Percentiles rank a stretch among this genome's conserved stretches.
phyloP scores from a whole-genome alignment of 2,888 invertebrate genomes.

The Thera britannica region DNA sequence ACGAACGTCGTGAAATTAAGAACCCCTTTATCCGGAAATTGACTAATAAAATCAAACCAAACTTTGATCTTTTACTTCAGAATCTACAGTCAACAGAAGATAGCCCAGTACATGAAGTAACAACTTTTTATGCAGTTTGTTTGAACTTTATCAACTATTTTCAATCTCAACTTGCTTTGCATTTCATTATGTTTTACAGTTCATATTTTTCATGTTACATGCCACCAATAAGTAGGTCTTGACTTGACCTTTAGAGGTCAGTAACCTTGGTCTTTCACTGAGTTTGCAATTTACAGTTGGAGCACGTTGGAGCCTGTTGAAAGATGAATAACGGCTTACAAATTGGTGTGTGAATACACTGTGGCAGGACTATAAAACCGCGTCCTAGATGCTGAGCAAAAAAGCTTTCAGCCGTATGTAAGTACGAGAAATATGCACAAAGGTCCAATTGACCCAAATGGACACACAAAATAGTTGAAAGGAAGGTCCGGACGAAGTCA shows the following conservation, averaged over 20 bases:
- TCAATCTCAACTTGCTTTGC: no score
- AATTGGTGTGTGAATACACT: conserved; percentile 7
- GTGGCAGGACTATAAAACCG: conserved; percentile 37
- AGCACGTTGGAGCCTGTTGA: neutral
- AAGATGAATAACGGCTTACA: neutral
- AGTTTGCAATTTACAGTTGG: neutral
- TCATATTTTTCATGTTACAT: neutral
- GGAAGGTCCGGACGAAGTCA: conserved; percentile 71
- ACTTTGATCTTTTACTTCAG: no score
- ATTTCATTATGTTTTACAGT: neutral
- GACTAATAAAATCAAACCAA: no score
- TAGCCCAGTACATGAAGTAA: no score
- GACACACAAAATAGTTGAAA: conserved; percentile 80
- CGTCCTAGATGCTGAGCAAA: conserved; percentile 57
- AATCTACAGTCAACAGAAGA: no score
- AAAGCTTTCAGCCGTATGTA: conserved; percentile 74
- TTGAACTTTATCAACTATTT: no score
- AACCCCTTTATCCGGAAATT: no score
- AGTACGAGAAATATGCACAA: conserved; percentile 71
- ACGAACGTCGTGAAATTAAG: no score
- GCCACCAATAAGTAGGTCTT: neutral
- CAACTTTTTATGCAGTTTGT: no score
- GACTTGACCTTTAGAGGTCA: neutral
- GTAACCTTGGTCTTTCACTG: neutral
- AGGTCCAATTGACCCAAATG: conserved; percentile 82